phyloP scores from a whole-genome alignment of 2,888 invertebrate species.

The Apantesis nais region DNA sequence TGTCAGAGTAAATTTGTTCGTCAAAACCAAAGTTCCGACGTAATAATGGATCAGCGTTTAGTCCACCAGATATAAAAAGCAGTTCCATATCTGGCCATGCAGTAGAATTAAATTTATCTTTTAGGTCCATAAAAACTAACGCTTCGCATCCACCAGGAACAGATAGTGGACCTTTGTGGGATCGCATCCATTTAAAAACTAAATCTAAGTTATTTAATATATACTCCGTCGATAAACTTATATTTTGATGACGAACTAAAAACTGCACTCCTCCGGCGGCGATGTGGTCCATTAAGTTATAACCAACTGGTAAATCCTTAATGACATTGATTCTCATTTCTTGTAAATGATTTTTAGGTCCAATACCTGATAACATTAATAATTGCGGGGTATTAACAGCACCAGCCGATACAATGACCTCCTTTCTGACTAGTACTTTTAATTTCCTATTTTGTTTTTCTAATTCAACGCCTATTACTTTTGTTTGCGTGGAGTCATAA shows the following conservation, averaged over 20 bases:
- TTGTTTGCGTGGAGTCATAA: constrained; percentile 83
- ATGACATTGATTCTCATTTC: constrained; percentile 83
- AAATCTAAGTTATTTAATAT: constrained; percentile 72
- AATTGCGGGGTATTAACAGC: constrained; percentile 92
- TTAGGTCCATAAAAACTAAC: constrained; percentile 87
- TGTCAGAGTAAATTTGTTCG: constrained; percentile 71
- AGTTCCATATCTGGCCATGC: constrained; percentile 89
- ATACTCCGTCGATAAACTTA: constrained; percentile 66
- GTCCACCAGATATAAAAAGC: constrained; percentile 85
- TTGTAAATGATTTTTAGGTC: constrained; percentile 86
- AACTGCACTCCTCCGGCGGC: constrained; percentile 88
- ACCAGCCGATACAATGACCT: constrained; percentile 91
- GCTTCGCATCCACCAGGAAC: constrained; percentile 89
- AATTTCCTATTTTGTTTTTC: constrained; percentile 79
- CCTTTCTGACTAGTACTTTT: constrained; percentile 87
- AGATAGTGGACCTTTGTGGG: constrained; percentile 85
- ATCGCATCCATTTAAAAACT: constrained; percentile 83
- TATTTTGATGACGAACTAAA: constrained; percentile 72
- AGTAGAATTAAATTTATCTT: constrained; percentile 81
- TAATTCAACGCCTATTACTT: constrained; percentile 87
- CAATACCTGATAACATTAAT: constrained; percentile 92
- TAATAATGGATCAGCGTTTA: constrained; percentile 78
- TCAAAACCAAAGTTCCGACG: constrained; percentile 84
- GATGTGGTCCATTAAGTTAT: constrained; percentile 90
- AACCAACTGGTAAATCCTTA: constrained; percentile 87